Conservation (phyloP, 2,888 invertebrate genomes). For the Clitarchus hookeri region DNA sequence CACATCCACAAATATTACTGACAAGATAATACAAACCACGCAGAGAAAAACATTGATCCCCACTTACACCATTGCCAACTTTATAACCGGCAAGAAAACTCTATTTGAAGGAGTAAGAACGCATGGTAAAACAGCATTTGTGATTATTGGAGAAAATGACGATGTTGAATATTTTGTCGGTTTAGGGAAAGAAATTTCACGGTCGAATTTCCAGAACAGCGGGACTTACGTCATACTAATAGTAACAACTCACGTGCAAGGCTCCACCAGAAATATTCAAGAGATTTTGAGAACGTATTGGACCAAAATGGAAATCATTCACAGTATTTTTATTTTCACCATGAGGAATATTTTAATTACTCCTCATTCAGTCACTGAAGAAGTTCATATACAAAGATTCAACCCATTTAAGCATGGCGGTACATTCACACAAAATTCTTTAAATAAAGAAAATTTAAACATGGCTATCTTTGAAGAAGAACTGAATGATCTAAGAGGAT, state of each 20-base stretch:
- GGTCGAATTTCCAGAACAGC: not conserved
- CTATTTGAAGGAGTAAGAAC: not conserved
- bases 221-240: not conserved
- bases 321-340: not conserved
- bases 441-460: not conserved
- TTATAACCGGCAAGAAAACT: not conserved
- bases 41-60: not conserved
- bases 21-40: not conserved
- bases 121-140: not conserved
- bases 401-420: not conserved
- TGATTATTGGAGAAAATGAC: not conserved
- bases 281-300: not conserved
- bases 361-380: not conserved
- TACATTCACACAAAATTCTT: not conserved
- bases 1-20: not conserved
- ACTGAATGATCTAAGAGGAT: not conserved
- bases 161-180: not conserved
- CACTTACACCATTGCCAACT: not conserved
- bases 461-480: not conserved
- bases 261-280: not conserved
- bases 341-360: not conserved
- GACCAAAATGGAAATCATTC: not conserved
- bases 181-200: not conserved
- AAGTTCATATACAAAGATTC: not conserved
- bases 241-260: not conserved